A percentile compares a stretch with the other conserved stretches of the same genome.
Conservation (phyloP, 2,888 invertebrate species). For the Mylabris sibirica region DNA sequence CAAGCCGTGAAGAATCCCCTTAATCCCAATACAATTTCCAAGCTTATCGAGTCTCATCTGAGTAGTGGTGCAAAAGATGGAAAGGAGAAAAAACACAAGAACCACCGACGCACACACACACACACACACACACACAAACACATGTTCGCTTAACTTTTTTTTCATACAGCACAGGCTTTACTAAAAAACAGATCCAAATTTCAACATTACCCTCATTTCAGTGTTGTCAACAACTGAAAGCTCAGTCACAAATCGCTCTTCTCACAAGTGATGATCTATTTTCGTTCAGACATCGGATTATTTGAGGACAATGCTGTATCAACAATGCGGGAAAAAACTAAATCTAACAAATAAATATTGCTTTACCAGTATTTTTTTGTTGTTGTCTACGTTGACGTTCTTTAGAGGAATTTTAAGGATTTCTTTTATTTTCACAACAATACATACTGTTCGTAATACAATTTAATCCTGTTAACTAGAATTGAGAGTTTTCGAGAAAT, state of each 20-base stretch:
- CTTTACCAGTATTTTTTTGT: background rate
- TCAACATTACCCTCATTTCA: background rate
- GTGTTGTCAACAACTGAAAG: background rate
- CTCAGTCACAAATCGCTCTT: background rate
- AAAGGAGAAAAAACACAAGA: background rate
- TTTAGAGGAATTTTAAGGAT: background rate
- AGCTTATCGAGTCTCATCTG: conserved; percentile 20
- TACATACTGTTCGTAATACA: background rate
- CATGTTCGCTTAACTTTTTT: background rate
- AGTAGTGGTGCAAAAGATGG: background rate
- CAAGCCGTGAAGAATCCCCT: conserved; percentile 24
- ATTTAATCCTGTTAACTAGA: background rate
- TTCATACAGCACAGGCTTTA: background rate
- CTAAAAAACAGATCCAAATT: conserved; percentile 4
- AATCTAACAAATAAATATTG: background rate
- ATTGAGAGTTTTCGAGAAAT: background rate
- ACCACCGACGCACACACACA: background rate
- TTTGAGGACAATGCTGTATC: background rate
- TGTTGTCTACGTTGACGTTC: background rate
- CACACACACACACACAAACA: background rate
- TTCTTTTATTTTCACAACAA: background rate
- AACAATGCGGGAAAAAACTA: background rate
- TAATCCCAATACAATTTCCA: conserved; percentile 34
- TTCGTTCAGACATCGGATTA: background rate
- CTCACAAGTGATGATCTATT: background rate